These are phyloP conservation scores for Cheilosia vernalis DNA, from an alignment of 2,888 invertebrate genomes.

Conservation along the genomic window DNA sequence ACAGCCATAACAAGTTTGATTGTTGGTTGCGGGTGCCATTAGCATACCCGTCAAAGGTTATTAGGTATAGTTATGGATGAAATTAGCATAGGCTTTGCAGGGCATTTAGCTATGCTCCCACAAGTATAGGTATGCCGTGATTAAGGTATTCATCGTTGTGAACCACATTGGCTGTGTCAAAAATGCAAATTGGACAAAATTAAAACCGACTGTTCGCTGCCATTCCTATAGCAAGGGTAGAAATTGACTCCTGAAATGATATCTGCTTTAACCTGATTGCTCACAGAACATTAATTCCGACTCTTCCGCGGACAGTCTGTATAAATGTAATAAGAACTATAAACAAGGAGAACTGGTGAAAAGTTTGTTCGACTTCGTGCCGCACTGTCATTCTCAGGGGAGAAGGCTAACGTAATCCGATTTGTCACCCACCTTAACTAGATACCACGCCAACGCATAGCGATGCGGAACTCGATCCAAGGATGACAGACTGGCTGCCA, in stretches of 20 bases:
- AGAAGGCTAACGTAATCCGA: background rate
- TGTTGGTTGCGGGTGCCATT: background rate
- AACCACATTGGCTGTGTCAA: background rate
- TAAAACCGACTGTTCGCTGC: background rate
- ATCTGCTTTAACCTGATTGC: background rate
- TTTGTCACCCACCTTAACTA: background rate
- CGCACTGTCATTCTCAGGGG: background rate
- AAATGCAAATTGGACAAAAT: constrained; percentile 10
- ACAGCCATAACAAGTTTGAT: background rate
- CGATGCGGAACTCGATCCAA: constrained; percentile 10
- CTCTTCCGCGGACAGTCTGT: background rate
- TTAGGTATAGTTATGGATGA: background rate
- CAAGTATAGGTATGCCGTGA: background rate
- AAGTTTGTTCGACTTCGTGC: background rate
- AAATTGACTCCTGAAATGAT: background rate
- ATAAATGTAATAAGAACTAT: background rate
- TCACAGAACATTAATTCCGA: background rate
- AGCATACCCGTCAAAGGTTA: background rate
- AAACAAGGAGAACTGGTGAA: background rate
- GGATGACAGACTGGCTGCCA: background rate
- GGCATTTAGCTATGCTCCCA: background rate
- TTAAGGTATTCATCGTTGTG: background rate
- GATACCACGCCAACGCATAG: background rate
- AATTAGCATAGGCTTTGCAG: background rate
- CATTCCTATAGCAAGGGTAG: background rate